phyloP scores from a whole-genome alignment of 1,140 invertebrate species.

The Drosophila saltans region DNA sequence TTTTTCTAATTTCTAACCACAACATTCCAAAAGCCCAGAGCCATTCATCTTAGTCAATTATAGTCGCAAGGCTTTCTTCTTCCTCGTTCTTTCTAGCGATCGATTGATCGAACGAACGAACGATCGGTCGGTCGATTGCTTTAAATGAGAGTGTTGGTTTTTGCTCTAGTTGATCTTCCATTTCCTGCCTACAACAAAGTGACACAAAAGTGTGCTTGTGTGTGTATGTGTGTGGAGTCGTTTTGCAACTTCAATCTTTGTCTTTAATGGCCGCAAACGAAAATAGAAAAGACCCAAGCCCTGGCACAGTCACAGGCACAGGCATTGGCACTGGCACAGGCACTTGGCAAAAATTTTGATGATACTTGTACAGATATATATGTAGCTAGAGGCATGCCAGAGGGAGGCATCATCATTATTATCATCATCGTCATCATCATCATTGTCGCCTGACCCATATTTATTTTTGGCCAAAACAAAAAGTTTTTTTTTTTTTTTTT shows the following conservation, averaged over 20 bases:
- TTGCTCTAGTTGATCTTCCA: conserved; percentile 22
- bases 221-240: not conserved
- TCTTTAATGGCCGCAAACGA: conserved; percentile 18
- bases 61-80: conserved; percentile 13
- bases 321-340: too few species aligned
- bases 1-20: conserved; percentile 1
- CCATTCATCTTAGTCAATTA: conserved; percentile 48
- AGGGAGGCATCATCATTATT: not conserved
- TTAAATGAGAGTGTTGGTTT: too few species aligned
- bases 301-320: not conserved
- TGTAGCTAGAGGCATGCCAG: conserved; percentile 1
- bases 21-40: conserved; percentile 7
- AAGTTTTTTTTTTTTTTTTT: too few species aligned
- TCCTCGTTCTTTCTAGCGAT: conserved; percentile 8
- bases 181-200: conserved; percentile 42
- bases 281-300: conserved; percentile 37
- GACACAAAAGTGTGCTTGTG: conserved; percentile 23
- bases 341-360: conserved; percentile 35
- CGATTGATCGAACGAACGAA: conserved; percentile 12
- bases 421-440: not conserved
- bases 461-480: conserved; percentile 66
- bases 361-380: not conserved
- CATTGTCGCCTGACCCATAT: conserved; percentile 69
- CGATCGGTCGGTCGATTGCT: conserved; percentile 26
- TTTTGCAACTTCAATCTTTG: conserved; percentile 13